Conservation (phyloP, 2,888 invertebrate genomes). For the Poecilus cupreus region DNA sequence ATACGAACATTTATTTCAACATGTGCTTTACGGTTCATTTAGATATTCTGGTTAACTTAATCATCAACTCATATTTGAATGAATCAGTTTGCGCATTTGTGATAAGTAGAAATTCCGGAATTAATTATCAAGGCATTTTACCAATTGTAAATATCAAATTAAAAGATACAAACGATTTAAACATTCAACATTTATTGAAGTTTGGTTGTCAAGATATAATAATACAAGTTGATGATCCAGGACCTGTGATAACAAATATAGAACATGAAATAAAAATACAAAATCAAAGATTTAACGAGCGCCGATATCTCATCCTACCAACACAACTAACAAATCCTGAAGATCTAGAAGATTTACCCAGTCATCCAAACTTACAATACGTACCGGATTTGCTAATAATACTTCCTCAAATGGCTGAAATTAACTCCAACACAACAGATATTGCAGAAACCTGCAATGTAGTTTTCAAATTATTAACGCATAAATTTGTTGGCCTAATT, state of each 20-base stretch:
- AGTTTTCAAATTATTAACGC: conserved; percentile 71
- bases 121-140: conserved; percentile 10
- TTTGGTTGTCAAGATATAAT: conserved; percentile 54
- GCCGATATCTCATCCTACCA: conserved; percentile 46
- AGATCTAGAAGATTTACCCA: background rate
- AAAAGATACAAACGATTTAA: background rate
- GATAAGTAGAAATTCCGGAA: background rate
- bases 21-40: conserved; percentile 45
- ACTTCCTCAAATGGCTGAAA: conserved; percentile 32
- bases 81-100: conserved; percentile 31
- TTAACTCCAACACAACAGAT: background rate
- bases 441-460: conserved; percentile 64
- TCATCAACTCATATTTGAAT: conserved; percentile 50
- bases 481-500: conserved; percentile 71
- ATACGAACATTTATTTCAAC: background rate
- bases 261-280: conserved; percentile 38
- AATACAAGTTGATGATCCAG: conserved; percentile 46
- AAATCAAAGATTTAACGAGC: conserved; percentile 46
- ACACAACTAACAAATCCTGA: background rate
- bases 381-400: conserved; percentile 39
- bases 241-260: conserved; percentile 2
- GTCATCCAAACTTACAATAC: conserved; percentile 6
- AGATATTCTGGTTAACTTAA: conserved; percentile 42
- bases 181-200: background rate
- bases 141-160: conserved; percentile 32